A percentile compares a stretch with the other conserved stretches of the same genome.
Evolutionary conservation across 2,113 vertebrate species (phyloP).

Genomic region (Conger conger): DNA sequence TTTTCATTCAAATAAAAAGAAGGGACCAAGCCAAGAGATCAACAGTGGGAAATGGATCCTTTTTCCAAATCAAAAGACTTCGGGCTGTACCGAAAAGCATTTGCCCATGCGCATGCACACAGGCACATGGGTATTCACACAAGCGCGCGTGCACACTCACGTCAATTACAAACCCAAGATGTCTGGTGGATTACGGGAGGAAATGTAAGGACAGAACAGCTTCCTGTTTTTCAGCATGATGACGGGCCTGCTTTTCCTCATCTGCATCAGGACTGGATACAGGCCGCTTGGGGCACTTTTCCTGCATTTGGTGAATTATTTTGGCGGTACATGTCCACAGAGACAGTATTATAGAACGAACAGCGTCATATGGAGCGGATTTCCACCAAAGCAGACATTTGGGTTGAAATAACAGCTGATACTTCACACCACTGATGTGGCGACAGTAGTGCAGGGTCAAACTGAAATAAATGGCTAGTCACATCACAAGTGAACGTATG

Average conservation of each 20-base stretch:
- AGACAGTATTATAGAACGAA: neutral
- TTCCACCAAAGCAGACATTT: neutral
- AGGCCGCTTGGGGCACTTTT: neutral
- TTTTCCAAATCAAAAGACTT: neutral
- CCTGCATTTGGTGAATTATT: neutral
- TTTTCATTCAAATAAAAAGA: neutral
- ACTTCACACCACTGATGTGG: neutral
- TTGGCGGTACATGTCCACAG: neutral
- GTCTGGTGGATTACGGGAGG: constrained; percentile 21
- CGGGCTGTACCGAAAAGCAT: neutral
- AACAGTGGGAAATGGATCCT: neutral
- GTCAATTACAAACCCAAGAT: neutral
- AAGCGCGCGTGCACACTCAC: neutral
- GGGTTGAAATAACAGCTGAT: neutral
- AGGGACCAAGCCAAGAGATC: neutral
- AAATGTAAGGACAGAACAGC: constrained; percentile 33
- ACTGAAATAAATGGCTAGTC: neutral
- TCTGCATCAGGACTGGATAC: neutral
- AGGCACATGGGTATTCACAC: neutral
- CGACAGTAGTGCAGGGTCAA: neutral
- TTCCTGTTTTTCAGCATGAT: constrained; percentile 37
- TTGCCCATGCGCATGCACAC: neutral
- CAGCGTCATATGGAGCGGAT: neutral
- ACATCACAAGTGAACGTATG: neutral
- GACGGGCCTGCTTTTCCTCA: neutral